Base-by-base conservation (phyloP, 2,113 vertebrate species). In the Chrysemys picta region DNA sequence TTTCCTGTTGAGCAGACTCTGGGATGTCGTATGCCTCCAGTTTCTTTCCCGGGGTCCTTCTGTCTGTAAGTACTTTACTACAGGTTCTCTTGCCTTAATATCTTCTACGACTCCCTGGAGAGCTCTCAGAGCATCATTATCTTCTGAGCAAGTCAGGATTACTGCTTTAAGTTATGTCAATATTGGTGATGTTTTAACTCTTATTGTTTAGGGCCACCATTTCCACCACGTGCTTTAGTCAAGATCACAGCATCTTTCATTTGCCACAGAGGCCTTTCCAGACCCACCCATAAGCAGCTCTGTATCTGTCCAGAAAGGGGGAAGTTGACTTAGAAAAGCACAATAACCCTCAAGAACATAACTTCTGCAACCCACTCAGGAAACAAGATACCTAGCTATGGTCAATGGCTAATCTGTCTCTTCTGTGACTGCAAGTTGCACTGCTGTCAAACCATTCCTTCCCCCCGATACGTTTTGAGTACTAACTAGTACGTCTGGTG, bases 1-100 rank as follows among this genome's bases (percentile, higher is more conserved):
- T 82, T 93, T 89, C 82, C 85, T 84, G 31, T 84, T 96, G 81
- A 82, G 84, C 53, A 88, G 62, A 82, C 56, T 82, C 42, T 38
- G 79, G 72, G 16, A 84, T 72, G 21, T 25, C 42, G 1, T 45
- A 22, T 45, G 45, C 22, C 72, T 94, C 95, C 82, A 92, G 45
- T 47, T 88, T 92, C 49, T 92, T 88, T 89, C 81, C 83, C 82
- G 38, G 89, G 80, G 35, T 69, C 10, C 4, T n/a, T 69, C 65
- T 69, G 65, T 65, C 62, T 35, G 14, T 65, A 65, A 69, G 14
- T 69, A 69, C 65, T 69, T 69, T n/a, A n/a, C 65, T n/a, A 69
- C 16, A 69, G 65, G 16, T 69, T n/a, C 17, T 69, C 29, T 35
- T 35, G 31, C 31, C 31, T 59, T 59, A 29, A 59, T 65, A 35